These are phyloP conservation scores for Marcusenius ussheri DNA, from an alignment of 2,113 vertebrate species.

Conservation along the genomic window DNA sequence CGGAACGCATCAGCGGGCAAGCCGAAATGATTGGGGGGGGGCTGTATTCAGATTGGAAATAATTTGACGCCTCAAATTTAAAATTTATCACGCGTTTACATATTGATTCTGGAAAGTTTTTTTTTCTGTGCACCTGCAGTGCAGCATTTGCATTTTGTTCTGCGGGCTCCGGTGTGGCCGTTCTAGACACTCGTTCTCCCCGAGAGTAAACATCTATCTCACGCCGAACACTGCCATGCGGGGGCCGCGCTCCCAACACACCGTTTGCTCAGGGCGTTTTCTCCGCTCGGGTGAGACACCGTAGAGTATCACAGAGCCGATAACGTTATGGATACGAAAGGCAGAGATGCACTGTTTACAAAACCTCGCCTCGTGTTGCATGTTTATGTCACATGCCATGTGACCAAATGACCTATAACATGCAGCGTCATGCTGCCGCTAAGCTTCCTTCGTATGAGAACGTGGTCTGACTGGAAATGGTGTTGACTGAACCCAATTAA, in stretches of 20 bases:
- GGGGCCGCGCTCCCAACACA: not conserved
- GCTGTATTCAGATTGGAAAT: not conserved
- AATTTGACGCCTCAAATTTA: not conserved
- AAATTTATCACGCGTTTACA: slow-evolving; percentile 1
- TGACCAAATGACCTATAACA: not conserved
- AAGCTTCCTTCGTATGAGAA: not conserved
- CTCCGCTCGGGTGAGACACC: not conserved
- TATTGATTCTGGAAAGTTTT: not conserved
- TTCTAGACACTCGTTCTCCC: not conserved
- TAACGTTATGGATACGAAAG: not conserved
- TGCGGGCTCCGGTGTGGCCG: not conserved
- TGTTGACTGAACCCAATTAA: not conserved
- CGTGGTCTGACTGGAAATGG: not conserved
- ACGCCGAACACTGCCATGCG: not conserved
- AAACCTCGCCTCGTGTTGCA: not conserved
- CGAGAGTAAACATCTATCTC: not conserved
- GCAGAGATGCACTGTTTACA: not conserved
- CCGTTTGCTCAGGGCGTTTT: not conserved
- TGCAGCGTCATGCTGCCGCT: not conserved
- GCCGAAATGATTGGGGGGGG: not conserved
- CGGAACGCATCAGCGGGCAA: not conserved
- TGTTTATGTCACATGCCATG: not conserved
- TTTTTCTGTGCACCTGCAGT: not conserved
- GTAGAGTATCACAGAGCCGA: not conserved
- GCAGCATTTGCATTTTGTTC: not conserved